Base-by-base conservation (phyloP, 1,140 invertebrate genomes). In the Ceratitis capitata region DNA sequence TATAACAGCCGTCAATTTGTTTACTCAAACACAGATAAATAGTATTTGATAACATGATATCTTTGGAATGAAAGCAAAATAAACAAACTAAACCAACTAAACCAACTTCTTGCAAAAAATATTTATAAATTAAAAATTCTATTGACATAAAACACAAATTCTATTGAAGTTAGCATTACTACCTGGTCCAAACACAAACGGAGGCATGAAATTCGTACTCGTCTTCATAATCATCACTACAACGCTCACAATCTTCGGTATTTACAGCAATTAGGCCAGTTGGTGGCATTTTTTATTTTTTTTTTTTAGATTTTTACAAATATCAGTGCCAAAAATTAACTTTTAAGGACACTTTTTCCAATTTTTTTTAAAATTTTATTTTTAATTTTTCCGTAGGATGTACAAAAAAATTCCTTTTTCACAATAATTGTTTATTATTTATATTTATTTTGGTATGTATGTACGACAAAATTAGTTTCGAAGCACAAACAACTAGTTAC, bases 131-230 rank as follows among this genome's bases (percentile, higher is more conserved):
- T n/a, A n/a, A n/a, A n/a, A n/a, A n/a, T n/a, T n/a, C n/a, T n/a
- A n/a, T n/a, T n/a, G n/a, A n/a, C n/a, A n/a, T n/a, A n/a, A n/a
- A n/a, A n/a, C n/a, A n/a, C n/a, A n/a, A n/a, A n/a, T n/a, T 56
- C 51, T 23, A 56, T 23, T 0, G 23, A 56, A 56, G 19, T n/a
- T 23, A 56, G 19, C 2, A 56, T 78, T 78, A 12, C 32, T 78
- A 78, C 69, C 69, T 78, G 39, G 69, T 78, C 69, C 69, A 78
- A n/a, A 78, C 39, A 45, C 69, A 78, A 19, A 78, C 69, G 23
- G 39, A 45, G 3, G 69, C 69, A 39, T 78, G 69, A 45, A 78
- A 78, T 47, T 78, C 69, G 23, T 78, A 78, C 19, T 45, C 69
- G n/a, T 78, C 69, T 23, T 78, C 69, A 6, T 78, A 78, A 10